phyloP scores from a whole-genome alignment of 2,797 vertebrate species.

The Clamator glandarius region DNA sequence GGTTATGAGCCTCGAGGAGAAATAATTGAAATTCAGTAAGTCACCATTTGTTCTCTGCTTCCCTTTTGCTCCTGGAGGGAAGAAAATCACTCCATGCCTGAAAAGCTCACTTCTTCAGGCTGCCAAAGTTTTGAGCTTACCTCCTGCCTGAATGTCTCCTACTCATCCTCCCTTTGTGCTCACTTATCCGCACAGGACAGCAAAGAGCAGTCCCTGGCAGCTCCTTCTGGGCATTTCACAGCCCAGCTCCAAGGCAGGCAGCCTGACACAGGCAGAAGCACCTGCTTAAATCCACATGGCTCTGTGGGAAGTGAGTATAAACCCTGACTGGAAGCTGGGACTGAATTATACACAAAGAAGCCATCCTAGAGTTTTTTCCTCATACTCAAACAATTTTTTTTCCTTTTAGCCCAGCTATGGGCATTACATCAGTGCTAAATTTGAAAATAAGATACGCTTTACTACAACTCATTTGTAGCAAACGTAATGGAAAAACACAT shows the following conservation, averaged over 20 bases:
- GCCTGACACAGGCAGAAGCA: background rate
- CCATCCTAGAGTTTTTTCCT: background rate
- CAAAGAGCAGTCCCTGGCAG: background rate
- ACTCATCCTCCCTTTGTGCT: background rate
- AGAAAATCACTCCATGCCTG: background rate
- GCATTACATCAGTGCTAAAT: background rate
- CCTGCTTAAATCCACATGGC: background rate
- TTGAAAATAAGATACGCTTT: background rate
- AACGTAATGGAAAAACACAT: background rate
- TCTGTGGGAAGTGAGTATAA: background rate
- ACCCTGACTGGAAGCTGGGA: background rate
- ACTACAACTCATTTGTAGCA: background rate
- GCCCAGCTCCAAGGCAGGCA: background rate
- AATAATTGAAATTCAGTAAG: background rate
- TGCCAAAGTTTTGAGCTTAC: background rate
- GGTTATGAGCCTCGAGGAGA: background rate
- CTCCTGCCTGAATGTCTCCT: background rate
- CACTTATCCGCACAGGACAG: rapidly evolving
- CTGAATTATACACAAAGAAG: background rate
- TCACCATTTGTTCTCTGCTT: background rate
- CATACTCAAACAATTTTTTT: background rate
- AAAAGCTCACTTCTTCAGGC: background rate
- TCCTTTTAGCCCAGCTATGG: background rate
- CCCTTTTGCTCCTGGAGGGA: background rate
- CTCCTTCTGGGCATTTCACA: background rate